These are phyloP conservation scores for Orius laevigatus DNA, from an alignment of 1,140 invertebrate genomes.

Conservation along the genomic window DNA sequence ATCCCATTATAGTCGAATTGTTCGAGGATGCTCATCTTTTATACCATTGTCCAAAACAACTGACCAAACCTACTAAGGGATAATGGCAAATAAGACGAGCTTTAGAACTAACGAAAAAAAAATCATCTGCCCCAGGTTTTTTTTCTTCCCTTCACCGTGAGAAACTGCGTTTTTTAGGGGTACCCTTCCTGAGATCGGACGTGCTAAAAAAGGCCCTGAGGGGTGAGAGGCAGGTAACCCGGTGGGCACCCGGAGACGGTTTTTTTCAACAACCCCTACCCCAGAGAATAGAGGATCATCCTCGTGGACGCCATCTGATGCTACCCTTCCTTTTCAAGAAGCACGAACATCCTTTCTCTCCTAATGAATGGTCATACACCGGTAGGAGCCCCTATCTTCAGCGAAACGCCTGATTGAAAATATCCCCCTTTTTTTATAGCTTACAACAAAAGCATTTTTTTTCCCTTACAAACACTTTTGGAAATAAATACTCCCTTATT, in stretches of 20 bases:
- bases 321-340: constrained; percentile 9
- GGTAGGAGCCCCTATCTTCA: too few species aligned
- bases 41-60: constrained; percentile 10
- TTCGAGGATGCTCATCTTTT: constrained; percentile 2
- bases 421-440: too few species aligned
- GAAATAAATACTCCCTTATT: too few species aligned
- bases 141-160: constrained; percentile 2
- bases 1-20: too few species aligned
- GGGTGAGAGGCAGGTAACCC: not conserved
- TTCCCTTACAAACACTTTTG: too few species aligned
- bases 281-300: constrained; percentile 2
- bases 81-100: not conserved
- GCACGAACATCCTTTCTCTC: constrained; percentile 7
- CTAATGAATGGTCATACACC: constrained; percentile 8
- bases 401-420: too few species aligned
- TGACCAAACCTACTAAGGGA: constrained; percentile 3
- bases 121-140: constrained; percentile 7
- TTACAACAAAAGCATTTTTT: too few species aligned
- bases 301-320: constrained; percentile 10
- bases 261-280: not conserved
- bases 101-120: constrained; percentile 4
- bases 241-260: not conserved
- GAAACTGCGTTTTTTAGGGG: constrained; percentile 3
- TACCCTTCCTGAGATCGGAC: not conserved
- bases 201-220: constrained; percentile 9